Conservation (phyloP, 2,797 vertebrate genomes). For the Microctenopoma steveboyesi region DNA sequence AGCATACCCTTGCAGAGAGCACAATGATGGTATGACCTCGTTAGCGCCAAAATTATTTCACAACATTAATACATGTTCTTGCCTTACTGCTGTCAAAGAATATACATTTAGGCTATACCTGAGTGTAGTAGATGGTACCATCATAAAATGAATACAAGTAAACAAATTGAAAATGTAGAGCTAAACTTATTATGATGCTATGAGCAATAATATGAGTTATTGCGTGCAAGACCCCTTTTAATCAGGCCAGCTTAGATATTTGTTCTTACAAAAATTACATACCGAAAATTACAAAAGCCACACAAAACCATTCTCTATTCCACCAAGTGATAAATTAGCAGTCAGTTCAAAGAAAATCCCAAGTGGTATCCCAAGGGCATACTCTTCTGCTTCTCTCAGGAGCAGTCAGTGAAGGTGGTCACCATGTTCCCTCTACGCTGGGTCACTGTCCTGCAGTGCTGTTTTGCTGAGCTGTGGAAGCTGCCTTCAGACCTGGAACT, state of each 20-base stretch:
- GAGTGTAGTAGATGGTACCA: slow-evolving; percentile 44
- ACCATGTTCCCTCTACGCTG: slow-evolving; percentile 97
- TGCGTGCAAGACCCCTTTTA: slow-evolving; percentile 61
- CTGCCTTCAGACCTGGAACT: slow-evolving; percentile 83
- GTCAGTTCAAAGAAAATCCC: slow-evolving; percentile 57
- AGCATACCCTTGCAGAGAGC: slow-evolving; percentile 2
- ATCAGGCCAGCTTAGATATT: slow-evolving; percentile 48
- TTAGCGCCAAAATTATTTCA: slow-evolving; percentile 13
- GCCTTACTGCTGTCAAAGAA: slow-evolving; percentile 19
- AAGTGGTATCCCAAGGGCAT: neutral
- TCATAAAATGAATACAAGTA: slow-evolving; percentile 40
- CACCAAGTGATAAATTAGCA: slow-evolving; percentile 69
- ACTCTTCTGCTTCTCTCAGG: slow-evolving; percentile 48
- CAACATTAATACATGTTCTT: slow-evolving; percentile 18
- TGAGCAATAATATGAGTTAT: slow-evolving; percentile 56
- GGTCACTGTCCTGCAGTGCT: slow-evolving; percentile 96
- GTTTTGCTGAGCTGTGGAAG: slow-evolving; percentile 91
- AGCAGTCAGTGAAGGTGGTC: slow-evolving; percentile 92
- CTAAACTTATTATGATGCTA: slow-evolving; percentile 13
- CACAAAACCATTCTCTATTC: slow-evolving; percentile 41
- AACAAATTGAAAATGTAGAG: slow-evolving; percentile 49
- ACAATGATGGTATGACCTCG: slow-evolving; percentile 8
- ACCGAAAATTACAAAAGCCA: slow-evolving; percentile 47
- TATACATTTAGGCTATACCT: slow-evolving; percentile 50
- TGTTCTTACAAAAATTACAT: slow-evolving; percentile 54